Percentiles rank a stretch among this genome's conserved stretches.
These are phyloP conservation scores for mouse (Mus musculus) DNA, from an alignment of 2,113 vertebrate species.

Conservation along the genomic window GRCm39 chr9:57495501-57496000, in stretches of 20 bases:
- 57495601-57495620: background rate
- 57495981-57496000: constrained; percentile 70
- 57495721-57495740: background rate
- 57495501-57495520: background rate
- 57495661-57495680: background rate
- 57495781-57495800: background rate
- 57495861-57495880: background rate
- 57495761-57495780: background rate
- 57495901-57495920: background rate
- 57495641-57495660: background rate
- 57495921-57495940: background rate
- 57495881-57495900: background rate
- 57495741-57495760: background rate
- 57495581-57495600: background rate
- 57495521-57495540: background rate
- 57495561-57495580: background rate
- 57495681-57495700: background rate
- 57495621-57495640: background rate
- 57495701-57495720: background rate
- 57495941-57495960: background rate
- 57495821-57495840: background rate
- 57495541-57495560: background rate
- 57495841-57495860: background rate
- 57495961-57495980: constrained; percentile 2
- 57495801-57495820: background rate